Evolutionary conservation across 2,888 invertebrate genomes (phyloP), one percentile per base, ranked within the genome.

Genomic region (Cremastinae sp.): DNA sequence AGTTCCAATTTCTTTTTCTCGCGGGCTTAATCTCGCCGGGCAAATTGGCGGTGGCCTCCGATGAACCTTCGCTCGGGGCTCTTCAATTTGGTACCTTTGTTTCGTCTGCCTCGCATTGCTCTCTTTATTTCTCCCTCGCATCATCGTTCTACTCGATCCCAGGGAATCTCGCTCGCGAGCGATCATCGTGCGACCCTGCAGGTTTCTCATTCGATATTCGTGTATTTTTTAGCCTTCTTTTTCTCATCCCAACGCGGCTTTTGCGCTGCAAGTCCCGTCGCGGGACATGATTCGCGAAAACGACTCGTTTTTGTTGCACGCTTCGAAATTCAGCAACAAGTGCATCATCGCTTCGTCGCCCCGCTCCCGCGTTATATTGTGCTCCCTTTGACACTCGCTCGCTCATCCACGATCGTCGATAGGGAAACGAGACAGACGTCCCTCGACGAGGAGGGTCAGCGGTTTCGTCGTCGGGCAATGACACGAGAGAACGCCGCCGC

Each of bases 1-100:
- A 83, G 84, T 84, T 85, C 83, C 84, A 84, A 85, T 84, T 85
- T 83, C 84, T 83, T 83, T 83, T 84, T 84, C 82, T 83, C 83
- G 81, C 82, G 78, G 76, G 79, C 80, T 84, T 83, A 83, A 84
- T 84, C 83, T 81, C 72, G 80, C 76, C 82, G 80, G 79, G 81
- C 54, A 84, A 84, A 84, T 84, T 84, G 82, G 71, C 79, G 76
- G 65, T 65, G 79, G 77, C 80, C 81, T 80, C 78, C 70, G 76
- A 61, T 73, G 74, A 78, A 77, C 76, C 64, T n/a, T n/a, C n/a
- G n/a, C n/a, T n/a, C n/a, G n/a, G n/a, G n/a, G n/a, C n/a, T n/a
- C n/a, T n/a, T n/a, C n/a, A 20, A 51, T n/a, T 49, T 10, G 47
- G 12, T 49, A 8, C 28, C 5, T 47, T 62, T n/a, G n/a, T n/a